Base-by-base conservation (phyloP, 2,888 invertebrate genomes). In the Priocnemis perturbator region DNA sequence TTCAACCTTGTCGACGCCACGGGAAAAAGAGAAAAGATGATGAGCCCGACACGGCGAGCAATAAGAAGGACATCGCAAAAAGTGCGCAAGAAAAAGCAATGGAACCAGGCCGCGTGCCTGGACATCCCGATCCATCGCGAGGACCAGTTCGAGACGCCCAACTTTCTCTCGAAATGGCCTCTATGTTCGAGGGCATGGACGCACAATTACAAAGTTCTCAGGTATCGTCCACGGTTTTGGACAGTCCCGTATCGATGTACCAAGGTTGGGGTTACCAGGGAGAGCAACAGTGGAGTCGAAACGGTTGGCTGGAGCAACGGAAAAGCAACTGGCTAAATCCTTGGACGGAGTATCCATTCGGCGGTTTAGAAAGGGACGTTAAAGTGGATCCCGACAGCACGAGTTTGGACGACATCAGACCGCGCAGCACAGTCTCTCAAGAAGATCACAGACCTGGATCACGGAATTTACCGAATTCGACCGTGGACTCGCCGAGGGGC, bases 201-300 rank as follows among this genome's bases (percentile, higher is more conserved):
- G 93, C 94, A 19, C 95, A 95, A 84, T 89, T 96, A 44, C 96
- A 96, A 89, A 96, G 95, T 85, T 95, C 95, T 85, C 95, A 95
- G 89, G 95, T 95, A 76, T 95, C 96, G 48, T 96, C 96, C 84
- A 96, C 95, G 15, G 95, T 95, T 4, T 89, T 95, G 80, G 95
- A 95, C 66, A 90, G 90, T 79, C 90, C 90, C 2, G 89, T 89
- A 11, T 90, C 89, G 37, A 89, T 90, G 89, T 89, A 90, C 69
- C 90, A 90, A 73, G 85, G 86, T 30, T 90, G 90, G 90, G 87
- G 88, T 44, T 89, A 89, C 69, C 88, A 88, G 64, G 83, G 82
- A 30, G 88, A 87, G n/a, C 88, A 86, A 26, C 88, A 88, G 23
- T 88, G 89, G 89, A 83, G 79, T 56, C 83, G 86, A 60, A 83